Conservation (phyloP, 2,113 vertebrate species). For the Spilogale gracilis region DNA sequence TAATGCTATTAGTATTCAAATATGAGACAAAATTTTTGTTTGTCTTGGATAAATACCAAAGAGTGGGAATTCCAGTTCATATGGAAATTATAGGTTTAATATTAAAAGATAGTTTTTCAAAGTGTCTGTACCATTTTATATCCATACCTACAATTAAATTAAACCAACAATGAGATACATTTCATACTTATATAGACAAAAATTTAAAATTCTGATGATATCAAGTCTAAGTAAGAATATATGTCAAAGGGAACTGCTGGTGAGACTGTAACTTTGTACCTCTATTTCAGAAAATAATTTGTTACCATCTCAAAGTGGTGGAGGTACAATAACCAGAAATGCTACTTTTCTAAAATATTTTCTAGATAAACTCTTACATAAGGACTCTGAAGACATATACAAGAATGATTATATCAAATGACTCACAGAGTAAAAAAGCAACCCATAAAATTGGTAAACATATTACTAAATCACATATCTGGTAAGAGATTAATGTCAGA, state of each 20-base stretch:
- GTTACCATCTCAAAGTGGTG: background rate
- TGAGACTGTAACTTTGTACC: background rate
- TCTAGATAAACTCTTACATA: background rate
- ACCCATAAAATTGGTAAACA: background rate
- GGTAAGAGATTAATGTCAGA: background rate
- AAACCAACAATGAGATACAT: background rate
- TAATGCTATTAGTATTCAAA: background rate
- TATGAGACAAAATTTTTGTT: background rate
- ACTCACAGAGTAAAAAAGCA: background rate
- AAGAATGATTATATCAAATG: background rate
- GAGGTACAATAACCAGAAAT: background rate
- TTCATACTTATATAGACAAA: background rate
- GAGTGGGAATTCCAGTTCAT: background rate
- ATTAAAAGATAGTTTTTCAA: conserved; percentile 34
- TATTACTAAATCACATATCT: background rate
- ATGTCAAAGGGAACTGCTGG: background rate
- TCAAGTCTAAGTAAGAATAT: background rate
- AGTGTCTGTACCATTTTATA: background rate
- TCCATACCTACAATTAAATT: background rate
- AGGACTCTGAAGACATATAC: background rate
- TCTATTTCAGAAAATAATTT: conserved; percentile 10
- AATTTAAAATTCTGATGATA: background rate
- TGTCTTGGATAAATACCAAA: background rate
- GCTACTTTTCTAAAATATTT: background rate
- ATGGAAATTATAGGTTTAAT: background rate